Base-by-base conservation (phyloP, 2,113 vertebrate species). In the Datnioides undecimradiatus region DNA sequence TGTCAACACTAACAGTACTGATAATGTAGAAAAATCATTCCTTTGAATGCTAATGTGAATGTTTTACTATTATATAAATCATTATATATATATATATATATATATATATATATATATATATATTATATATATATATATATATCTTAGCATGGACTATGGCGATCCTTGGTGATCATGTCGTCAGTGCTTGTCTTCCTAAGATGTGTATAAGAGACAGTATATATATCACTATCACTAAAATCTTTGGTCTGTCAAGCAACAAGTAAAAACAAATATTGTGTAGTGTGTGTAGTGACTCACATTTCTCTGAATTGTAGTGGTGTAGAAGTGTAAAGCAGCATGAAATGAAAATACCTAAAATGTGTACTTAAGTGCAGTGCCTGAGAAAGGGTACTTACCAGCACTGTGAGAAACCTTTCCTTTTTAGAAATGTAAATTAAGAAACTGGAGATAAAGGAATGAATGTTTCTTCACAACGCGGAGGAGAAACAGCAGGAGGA, bases 341-440 rank as follows among this genome's bases (percentile, higher is more conserved):
- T 11, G 21, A 23, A 33, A 40, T 13, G 6, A 13, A 46, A 57
- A 46, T 48, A 48, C 17, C n/a, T 46, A 11, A 31, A 9, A 45
- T 45, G 11, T 31, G 19, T 31, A 31, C 29, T 33, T n/a, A 7
- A 48, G 11, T 66, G 5, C 31, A 40, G 5, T 5, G 12, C 34
- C 17, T 34, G 6, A 34, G 31, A 7, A 19, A 69, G n/a, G 31
- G 2, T n/a, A 33, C 19, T 63, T 33, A 21, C 17, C 27, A 64
- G n/a, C 8, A 43, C 29, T n/a, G 16, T 1, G 38, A 23, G 17
- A 71, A 40, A 55, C 10, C 25, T 7, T 34, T 14, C 19, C 3
- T 9, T 58, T 23, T 69, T 16, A 49, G 17, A 80, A 60, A 69
- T 58, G 21, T 13, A 67, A 45, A 72, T 52, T 4, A 33, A 72